Percentiles rank a stretch among this genome's conserved stretches.
These are phyloP conservation scores for Zophobas morio DNA, from an alignment of 1,140 invertebrate species.

Conservation along the genomic window DNA sequence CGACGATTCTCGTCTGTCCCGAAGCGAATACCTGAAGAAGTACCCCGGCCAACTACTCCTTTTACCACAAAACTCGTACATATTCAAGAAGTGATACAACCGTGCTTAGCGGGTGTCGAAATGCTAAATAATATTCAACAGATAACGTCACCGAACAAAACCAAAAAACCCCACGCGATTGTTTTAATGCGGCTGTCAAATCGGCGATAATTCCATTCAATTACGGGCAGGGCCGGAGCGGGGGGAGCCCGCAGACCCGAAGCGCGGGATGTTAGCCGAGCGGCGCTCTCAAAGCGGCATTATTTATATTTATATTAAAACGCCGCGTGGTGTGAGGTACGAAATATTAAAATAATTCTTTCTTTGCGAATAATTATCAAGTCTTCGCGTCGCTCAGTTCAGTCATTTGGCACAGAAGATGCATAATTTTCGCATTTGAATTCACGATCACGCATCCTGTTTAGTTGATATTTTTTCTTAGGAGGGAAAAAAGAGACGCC, in stretches of 20 bases:
- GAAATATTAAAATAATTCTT: conserved; percentile 50
- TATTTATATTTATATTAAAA: conserved; percentile 44
- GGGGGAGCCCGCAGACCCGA: background rate
- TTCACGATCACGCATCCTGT: conserved; percentile 47
- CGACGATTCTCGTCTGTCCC: conserved; percentile 30
- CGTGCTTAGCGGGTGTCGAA: conserved; percentile 53
- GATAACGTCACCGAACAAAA: conserved; percentile 4
- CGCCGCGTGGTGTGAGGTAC: conserved; percentile 47
- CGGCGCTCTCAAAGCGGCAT: conserved; percentile 27
- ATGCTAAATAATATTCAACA: conserved; percentile 50
- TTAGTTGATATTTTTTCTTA: conserved; percentile 26
- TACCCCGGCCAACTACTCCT: conserved; percentile 40
- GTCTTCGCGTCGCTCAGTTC: conserved; percentile 45
- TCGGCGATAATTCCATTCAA: conserved; percentile 10
- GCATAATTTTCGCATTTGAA: conserved; percentile 54
- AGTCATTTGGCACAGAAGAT: conserved; percentile 50
- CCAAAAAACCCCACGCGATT: too few species aligned
- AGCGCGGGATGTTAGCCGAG: conserved; percentile 22
- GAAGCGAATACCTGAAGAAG: conserved; percentile 13
- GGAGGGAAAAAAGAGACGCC: conserved; percentile 21
- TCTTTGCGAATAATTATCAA: conserved; percentile 47
- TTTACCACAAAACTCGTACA: conserved; percentile 49
- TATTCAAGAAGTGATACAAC: conserved; percentile 51
- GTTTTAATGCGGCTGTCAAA: conserved; percentile 6
- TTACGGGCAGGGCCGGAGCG: background rate